These are phyloP conservation scores for Triplophysa bombifrons DNA, from an alignment of 2,797 vertebrate species.

Conservation along the genomic window DNA sequence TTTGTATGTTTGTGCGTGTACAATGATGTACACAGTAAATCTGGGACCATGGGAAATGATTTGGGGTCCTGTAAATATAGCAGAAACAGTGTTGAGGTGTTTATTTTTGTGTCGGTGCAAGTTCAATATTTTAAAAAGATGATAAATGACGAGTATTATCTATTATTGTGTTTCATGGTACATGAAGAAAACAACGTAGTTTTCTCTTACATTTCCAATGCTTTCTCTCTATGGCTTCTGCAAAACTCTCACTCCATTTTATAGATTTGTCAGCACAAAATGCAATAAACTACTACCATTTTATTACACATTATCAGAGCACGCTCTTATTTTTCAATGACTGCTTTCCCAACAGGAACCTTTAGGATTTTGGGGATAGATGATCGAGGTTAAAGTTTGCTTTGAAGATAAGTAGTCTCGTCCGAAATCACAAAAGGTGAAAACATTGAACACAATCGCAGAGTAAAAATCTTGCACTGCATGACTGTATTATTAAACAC, in stretches of 20 bases:
- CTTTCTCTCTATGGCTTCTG: slow-evolving; percentile 94
- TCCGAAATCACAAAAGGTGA: too few relatives aligned
- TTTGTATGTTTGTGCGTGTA: slow-evolving; percentile 59
- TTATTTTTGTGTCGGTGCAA: slow-evolving; percentile 90
- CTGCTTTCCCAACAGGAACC: not conserved
- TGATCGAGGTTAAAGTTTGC: too few relatives aligned
- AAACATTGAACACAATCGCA: too few relatives aligned
- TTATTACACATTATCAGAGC: slow-evolving; percentile 89
- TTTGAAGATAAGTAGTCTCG: too few relatives aligned
- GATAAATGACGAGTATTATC: slow-evolving; percentile 75
- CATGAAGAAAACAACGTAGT: slow-evolving; percentile 82
- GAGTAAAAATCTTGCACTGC: too few relatives aligned
- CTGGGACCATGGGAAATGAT: slow-evolving; percentile 61
- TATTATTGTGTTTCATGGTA: slow-evolving; percentile 89
- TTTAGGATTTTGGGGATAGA: slow-evolving; percentile 8
- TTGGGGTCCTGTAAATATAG: slow-evolving; percentile 78
- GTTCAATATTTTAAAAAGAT: slow-evolving; percentile 83
- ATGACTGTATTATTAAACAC: too few relatives aligned
- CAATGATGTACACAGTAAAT: slow-evolving; percentile 65
- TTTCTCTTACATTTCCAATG: slow-evolving; percentile 95
- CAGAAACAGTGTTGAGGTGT: slow-evolving; percentile 83
- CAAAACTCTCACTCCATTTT: slow-evolving; percentile 93
- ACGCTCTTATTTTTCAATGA: slow-evolving; percentile 53
- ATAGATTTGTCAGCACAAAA: slow-evolving; percentile 99
- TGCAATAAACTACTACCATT: slow-evolving; percentile 99